A percentile compares a stretch with the other conserved stretches of the same genome.
phyloP scores from a whole-genome alignment of 2,113 vertebrate genomes.

The Stegastes partitus region DNA sequence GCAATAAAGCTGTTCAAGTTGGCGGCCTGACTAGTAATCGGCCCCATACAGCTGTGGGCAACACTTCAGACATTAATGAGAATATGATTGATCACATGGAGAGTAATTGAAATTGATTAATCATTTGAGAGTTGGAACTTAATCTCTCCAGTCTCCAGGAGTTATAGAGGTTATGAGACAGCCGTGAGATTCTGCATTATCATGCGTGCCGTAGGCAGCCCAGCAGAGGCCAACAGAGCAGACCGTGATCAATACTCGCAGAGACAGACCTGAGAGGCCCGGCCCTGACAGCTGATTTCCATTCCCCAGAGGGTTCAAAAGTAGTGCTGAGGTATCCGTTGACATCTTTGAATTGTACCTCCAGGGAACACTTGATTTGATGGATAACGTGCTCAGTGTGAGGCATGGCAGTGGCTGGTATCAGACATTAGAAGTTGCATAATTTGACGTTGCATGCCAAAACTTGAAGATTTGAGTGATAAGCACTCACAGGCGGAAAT shows the following conservation, averaged over 20 bases:
- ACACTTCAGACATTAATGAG: conserved; percentile 74
- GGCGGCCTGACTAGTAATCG: conserved; percentile 52
- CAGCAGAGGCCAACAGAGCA: conserved; percentile 38
- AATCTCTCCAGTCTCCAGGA: conserved; percentile 60
- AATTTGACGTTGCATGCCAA: conserved; percentile 30
- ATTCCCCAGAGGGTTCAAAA: conserved; percentile 3
- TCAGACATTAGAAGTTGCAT: conserved; percentile 32
- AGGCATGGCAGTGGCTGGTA: neutral
- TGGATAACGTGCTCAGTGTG: conserved; percentile 1
- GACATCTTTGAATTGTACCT: conserved; percentile 23
- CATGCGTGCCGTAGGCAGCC: conserved; percentile 26
- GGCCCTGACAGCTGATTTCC: conserved; percentile 38
- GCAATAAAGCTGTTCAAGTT: conserved; percentile 61
- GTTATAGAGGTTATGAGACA: conserved; percentile 64
- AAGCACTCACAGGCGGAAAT: conserved; percentile 10
- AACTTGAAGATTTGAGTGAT: conserved; percentile 39
- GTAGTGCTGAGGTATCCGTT: conserved; percentile 25
- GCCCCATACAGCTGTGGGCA: conserved; percentile 51
- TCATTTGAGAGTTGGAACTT: conserved; percentile 69
- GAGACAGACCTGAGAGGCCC: conserved; percentile 36
- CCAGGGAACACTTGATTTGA: conserved; percentile 18
- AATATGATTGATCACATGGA: conserved; percentile 79
- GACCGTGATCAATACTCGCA: conserved; percentile 50
- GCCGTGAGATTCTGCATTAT: conserved; percentile 41
- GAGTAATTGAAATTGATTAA: conserved; percentile 83